Percentiles rank a stretch among this genome's conserved stretches.
Evolutionary conservation across 1,140 invertebrate genomes (phyloP).

Genomic region (Cotesia vestalis): DNA sequence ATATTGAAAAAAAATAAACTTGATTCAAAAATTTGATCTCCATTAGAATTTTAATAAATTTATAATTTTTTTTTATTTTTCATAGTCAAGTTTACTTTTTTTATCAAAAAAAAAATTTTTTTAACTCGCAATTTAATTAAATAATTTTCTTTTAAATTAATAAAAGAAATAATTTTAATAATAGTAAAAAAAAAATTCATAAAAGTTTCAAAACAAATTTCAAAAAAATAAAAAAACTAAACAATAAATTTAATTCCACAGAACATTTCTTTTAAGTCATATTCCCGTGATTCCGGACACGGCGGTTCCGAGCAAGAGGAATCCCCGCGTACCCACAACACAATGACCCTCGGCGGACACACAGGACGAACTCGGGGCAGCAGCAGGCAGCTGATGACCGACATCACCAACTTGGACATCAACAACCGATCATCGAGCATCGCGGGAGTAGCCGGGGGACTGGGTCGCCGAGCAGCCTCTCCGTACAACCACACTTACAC

Average conservation of each 20-base stretch:
- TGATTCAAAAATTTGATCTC: too few relatives aligned
- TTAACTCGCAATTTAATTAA: too few relatives aligned
- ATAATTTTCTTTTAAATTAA: too few relatives aligned
- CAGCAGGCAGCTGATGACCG: slow-evolving; percentile 48
- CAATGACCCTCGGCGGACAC: slow-evolving; percentile 59
- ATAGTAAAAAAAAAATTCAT: too few relatives aligned
- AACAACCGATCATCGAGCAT: slow-evolving; percentile 40
- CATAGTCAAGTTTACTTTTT: too few relatives aligned
- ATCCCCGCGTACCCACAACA: slow-evolving; percentile 69
- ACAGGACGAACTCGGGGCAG: slow-evolving; percentile 45
- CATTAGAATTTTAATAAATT: too few relatives aligned
- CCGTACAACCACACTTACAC: slow-evolving; percentile 75
- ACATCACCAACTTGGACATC: slow-evolving; percentile 46
- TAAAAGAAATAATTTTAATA: too few relatives aligned
- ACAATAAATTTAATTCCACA: slow-evolving; percentile 57
- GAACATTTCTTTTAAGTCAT: slow-evolving; percentile 79
- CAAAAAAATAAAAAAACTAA: slow-evolving; percentile 9
- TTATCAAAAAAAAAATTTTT: too few relatives aligned
- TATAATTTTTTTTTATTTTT: too few relatives aligned
- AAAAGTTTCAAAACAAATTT: neutral
- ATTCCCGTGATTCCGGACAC: slow-evolving; percentile 72
- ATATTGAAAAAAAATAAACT: too few relatives aligned
- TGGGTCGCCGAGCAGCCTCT: slow-evolving; percentile 60
- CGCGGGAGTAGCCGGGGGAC: too few relatives aligned
- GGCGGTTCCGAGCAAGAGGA: slow-evolving; percentile 74